Evolutionary conservation across 2,797 vertebrate genomes (phyloP).

Genomic region (Sarcophilus harrisii): DNA sequence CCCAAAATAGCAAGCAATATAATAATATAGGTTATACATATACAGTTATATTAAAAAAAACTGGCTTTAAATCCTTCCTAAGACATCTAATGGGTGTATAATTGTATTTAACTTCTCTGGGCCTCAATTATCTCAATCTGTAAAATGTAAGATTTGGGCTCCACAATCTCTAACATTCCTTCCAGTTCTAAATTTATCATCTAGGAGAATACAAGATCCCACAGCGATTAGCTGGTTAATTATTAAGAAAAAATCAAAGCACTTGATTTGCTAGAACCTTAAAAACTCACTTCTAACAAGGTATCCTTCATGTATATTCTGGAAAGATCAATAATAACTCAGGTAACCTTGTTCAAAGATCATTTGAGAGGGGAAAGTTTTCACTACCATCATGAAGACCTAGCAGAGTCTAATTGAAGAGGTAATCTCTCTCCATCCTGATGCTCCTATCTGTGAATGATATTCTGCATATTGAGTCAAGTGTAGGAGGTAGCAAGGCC

Average conservation of each 20-base stretch:
- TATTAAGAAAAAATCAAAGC: neutral
- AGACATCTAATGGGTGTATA: neutral
- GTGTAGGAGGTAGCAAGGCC: neutral
- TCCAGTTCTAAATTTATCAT: neutral
- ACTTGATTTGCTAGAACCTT: neutral
- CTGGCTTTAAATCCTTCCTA: neutral
- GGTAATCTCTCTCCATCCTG: neutral
- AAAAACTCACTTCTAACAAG: neutral
- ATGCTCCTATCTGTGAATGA: neutral
- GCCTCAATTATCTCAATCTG: neutral
- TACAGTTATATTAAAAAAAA: no score
- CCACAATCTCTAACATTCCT: neutral
- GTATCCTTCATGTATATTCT: neutral
- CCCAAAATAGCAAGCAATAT: no score
- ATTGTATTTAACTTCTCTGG: neutral
- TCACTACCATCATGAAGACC: neutral
- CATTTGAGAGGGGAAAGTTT: neutral
- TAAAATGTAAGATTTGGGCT: neutral
- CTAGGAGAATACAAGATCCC: neutral
- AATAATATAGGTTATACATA: no score
- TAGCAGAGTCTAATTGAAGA: neutral
- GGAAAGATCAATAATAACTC: neutral
- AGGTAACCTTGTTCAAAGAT: neutral
- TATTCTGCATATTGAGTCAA: neutral
- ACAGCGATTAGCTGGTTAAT: neutral